Evolutionary conservation across 2,797 vertebrate species (phyloP).

Genomic region (Chloroceryle inda): DNA sequence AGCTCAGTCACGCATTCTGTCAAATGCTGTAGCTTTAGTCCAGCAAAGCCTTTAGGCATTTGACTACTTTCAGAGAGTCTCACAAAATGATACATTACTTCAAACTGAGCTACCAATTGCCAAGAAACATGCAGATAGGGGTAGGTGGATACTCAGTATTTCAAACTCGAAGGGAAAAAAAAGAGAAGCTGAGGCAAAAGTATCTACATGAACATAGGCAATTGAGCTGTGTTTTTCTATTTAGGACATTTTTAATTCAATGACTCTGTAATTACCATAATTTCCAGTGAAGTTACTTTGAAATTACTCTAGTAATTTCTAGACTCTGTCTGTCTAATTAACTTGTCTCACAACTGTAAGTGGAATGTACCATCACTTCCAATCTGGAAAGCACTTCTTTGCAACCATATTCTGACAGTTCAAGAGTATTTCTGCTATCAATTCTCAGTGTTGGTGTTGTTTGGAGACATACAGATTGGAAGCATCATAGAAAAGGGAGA

Average conservation of each 20-base stretch:
- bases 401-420: slow-evolving; percentile 25
- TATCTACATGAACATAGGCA: not conserved
- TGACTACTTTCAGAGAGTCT: not conserved
- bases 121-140: not conserved
- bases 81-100: not conserved
- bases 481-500: not conserved
- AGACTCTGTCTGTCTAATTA: slow-evolving; percentile 77
- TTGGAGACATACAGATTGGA: slow-evolving; percentile 14
- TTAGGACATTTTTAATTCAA: slow-evolving; percentile 44
- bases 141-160: not conserved
- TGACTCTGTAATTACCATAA: slow-evolving; percentile 51
- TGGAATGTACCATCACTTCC: slow-evolving; percentile 68
- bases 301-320: slow-evolving; percentile 72
- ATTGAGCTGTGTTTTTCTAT: slow-evolving; percentile 29
- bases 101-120: not conserved
- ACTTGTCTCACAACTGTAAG: slow-evolving; percentile 69
- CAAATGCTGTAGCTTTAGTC: not conserved
- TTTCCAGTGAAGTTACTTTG: slow-evolving; percentile 62
- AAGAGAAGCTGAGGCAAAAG: not conserved
- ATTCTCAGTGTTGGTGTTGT: not conserved
- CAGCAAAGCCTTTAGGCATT: not conserved
- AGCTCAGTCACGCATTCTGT: not conserved
- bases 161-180: not conserved
- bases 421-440: slow-evolving; percentile 31
- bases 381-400: slow-evolving; percentile 34